Base-by-base conservation (phyloP, 1,140 invertebrate genomes). In the Achroia grisella region DNA sequence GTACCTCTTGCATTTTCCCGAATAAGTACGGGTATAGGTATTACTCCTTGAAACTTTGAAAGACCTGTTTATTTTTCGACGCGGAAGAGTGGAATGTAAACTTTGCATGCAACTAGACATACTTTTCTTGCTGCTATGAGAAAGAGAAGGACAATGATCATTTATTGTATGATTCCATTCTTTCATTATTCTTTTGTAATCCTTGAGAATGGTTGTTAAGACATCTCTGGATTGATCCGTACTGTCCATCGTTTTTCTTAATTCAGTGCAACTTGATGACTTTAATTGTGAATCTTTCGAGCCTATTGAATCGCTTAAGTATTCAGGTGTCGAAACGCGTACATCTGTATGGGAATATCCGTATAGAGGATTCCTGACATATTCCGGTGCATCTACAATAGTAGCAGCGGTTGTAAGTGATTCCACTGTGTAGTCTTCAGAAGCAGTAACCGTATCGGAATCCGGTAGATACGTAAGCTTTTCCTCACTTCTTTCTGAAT, bases 121-220 rank as follows among this genome's bases (percentile, higher is more conserved):
- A 27, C 50, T 51, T 48, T 51, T 65, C 44, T 66, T 76, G 40
- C 50, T 50, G 12, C 59, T 61, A 50, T 75, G 67, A 1, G 62
- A 63, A 27, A 49, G 44, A n/a, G 78, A 70, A 4, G 79, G 68
- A 50, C 77, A 85, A 62, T 86, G 80, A 44, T 86, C 76, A 29
- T 65, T 61, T 32, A 86, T 66, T 9, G 78, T 82, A 44, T 71
- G 67, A 47, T 87, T 86, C 83, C 86, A 87, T 52, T 84, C 80
- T 31, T 80, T 86, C 81, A 86, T 87, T 58, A 85, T 81, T 39
- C 59, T 73, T 59, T 78, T 85, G 39, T 86, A 87, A 60, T 87
- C 84, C 44, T 61, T 73, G 4, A 84, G 52, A 40, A 87, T 71
- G 30, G 52, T 75, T 13, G 48, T 44, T 14, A 74, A 50, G 10